Percentiles rank a stretch among this genome's conserved stretches.
These are phyloP conservation scores for Trogon surrucura DNA, from an alignment of 2,113 vertebrate genomes.

Conservation along the genomic window DNA sequence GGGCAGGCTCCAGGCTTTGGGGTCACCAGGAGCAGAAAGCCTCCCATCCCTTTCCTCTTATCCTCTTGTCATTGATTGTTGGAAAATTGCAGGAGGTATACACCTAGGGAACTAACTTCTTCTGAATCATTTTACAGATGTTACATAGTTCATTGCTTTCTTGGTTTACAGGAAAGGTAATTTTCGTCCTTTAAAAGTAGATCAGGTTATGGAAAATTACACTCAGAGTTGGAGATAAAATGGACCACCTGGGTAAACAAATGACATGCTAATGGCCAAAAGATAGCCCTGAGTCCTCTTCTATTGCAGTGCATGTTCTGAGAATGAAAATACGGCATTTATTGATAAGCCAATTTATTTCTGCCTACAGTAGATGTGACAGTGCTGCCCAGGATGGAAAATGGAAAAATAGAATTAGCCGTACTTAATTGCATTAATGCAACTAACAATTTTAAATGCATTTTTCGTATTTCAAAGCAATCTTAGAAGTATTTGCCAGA, in stretches of 20 bases:
- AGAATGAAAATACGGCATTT: neutral
- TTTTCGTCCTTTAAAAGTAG: neutral
- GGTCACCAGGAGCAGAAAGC: neutral
- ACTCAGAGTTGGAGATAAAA: neutral
- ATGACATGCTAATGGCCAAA: neutral
- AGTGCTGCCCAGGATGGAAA: neutral
- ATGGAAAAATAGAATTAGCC: neutral
- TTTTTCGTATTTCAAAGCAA: neutral
- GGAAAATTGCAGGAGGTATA: neutral
- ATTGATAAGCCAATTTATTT: neutral
- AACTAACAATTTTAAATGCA: neutral
- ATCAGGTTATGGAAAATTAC: neutral
- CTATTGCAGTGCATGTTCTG: neutral
- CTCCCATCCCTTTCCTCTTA: neutral
- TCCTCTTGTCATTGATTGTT: neutral
- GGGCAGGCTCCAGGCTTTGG: neutral
- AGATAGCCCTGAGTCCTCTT: neutral
- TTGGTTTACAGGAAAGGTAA: neutral
- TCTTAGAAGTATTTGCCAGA: neutral
- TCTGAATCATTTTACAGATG: neutral
- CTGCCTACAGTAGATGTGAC: neutral
- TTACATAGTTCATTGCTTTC: neutral
- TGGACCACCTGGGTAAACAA: neutral
- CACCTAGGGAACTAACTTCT: neutral
- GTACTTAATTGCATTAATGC: neutral